These are phyloP conservation scores for Podarcis muralis DNA, from an alignment of 2,113 vertebrate species.

Conservation along the genomic window DNA sequence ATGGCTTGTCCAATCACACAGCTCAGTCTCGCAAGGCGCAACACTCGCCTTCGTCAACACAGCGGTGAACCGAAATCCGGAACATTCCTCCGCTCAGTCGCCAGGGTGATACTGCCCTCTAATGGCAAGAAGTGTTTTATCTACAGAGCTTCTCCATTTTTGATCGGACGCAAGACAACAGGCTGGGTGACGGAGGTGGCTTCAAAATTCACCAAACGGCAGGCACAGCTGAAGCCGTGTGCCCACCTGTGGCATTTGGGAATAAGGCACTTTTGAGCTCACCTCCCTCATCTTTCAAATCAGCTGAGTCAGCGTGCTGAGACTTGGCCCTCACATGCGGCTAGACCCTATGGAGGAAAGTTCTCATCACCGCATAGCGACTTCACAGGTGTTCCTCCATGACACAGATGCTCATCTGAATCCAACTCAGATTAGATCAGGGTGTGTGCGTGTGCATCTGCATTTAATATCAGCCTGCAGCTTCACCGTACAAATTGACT, in stretches of 20 bases:
- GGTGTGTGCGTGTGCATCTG: background rate
- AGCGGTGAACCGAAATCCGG: too few relatives aligned
- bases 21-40: background rate
- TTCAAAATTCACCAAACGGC: background rate
- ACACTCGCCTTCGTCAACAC: background rate
- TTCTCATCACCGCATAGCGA: too few relatives aligned
- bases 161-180: background rate
- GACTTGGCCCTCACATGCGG: background rate
- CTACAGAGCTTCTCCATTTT: background rate
- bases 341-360: background rate
- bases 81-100: background rate
- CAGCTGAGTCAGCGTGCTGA: background rate
- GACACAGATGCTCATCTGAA: background rate
- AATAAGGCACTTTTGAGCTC: background rate
- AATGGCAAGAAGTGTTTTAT: background rate
- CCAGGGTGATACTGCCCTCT: background rate
- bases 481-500: background rate
- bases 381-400: background rate
- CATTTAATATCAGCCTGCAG: background rate
- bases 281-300: background rate
- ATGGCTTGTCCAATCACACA: background rate
- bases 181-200: background rate
- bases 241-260: background rate
- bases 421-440: background rate
- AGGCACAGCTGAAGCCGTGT: background rate